Evolutionary conservation across 1,140 invertebrate genomes (phyloP), one percentile per base, ranked within the genome.

Genomic region (Zelostemma sp.): DNA sequence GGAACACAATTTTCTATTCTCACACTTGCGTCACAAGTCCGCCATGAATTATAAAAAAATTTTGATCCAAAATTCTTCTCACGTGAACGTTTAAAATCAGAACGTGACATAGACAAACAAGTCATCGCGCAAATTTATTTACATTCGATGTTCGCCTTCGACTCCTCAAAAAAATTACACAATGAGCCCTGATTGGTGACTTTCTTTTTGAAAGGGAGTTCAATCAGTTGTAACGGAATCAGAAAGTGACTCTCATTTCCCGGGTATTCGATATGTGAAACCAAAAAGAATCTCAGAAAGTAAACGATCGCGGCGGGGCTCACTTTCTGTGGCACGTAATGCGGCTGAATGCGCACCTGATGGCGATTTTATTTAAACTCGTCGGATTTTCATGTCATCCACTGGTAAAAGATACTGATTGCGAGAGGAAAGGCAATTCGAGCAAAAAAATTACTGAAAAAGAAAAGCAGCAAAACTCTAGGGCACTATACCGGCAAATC

Each of bases 201-300:
- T 66, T 25, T 25, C 21, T 25, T 25, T 8, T 25, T 45, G 50
- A 60, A 41, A 66, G 59, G 14, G 17, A 45, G 21, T 55, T 56
- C 63, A 56, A 66, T 59, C 56, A 50, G 17, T 38, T 49, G 25
- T n/a, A 15, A 11, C 40, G 8, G 14, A 45, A 59, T 65, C 63
- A 59, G 54, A 66, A 50, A 64, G 33, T 31, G 40, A 50, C 28
- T 50, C 56, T 66, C 45, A 60, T 66, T 66, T 59, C 63, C 50
- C 56, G 45, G 51, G 9, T 41, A 66, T 66, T 66, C 63, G 56
- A 58, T 48, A 59, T 28, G 50, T 66, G 41, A 54, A 47, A 54
- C 31, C 49, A 55, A 59, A 57, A 64, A 25, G n/a, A 25, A 25
- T 25, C 21, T 25, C 21, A 25, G 21, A 25, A 4, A 25, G 3